phyloP scores from a whole-genome alignment of 2,113 vertebrate genomes.

The Dicentrarchus labrax region DNA sequence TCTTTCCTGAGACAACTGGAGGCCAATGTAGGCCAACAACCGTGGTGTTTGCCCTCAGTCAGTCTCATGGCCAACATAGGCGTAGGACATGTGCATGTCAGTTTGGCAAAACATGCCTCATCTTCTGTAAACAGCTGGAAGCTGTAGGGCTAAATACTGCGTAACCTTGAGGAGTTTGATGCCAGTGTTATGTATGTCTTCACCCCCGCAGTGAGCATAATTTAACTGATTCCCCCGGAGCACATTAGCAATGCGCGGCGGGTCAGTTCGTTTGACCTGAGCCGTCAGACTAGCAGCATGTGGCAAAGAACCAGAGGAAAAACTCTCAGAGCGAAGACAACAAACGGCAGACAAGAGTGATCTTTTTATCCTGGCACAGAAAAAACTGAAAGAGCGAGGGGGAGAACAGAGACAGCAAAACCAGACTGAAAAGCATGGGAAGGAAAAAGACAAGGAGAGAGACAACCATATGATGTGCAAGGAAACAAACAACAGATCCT shows the following conservation, averaged over 20 bases:
- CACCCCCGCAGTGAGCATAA: slow-evolving; percentile 71
- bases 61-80: slow-evolving; percentile 1
- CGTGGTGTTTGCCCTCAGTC: background rate
- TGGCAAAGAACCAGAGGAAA: slow-evolving; percentile 63
- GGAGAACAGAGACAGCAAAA: slow-evolving; percentile 19
- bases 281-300: slow-evolving; percentile 74
- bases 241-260: slow-evolving; percentile 68
- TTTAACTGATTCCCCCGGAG: slow-evolving; percentile 66
- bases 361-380: slow-evolving; percentile 62
- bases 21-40: background rate
- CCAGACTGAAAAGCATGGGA: background rate
- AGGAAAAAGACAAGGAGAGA: slow-evolving; percentile 2
- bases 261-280: slow-evolving; percentile 73
- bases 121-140: slow-evolving; percentile 71
- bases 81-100: slow-evolving; percentile 14
- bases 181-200: slow-evolving; percentile 56
- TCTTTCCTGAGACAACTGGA: slow-evolving; percentile 9
- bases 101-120: slow-evolving; percentile 33
- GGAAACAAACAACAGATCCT: slow-evolving; percentile 28
- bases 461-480: slow-evolving; percentile 19
- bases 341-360: slow-evolving; percentile 58
- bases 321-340: slow-evolving; percentile 51
- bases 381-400: slow-evolving; percentile 20
- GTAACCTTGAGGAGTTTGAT: slow-evolving; percentile 74
- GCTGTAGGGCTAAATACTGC: slow-evolving; percentile 58